phyloP scores from a whole-genome alignment of 2,888 invertebrate species.

The Tiliacea aurago region DNA sequence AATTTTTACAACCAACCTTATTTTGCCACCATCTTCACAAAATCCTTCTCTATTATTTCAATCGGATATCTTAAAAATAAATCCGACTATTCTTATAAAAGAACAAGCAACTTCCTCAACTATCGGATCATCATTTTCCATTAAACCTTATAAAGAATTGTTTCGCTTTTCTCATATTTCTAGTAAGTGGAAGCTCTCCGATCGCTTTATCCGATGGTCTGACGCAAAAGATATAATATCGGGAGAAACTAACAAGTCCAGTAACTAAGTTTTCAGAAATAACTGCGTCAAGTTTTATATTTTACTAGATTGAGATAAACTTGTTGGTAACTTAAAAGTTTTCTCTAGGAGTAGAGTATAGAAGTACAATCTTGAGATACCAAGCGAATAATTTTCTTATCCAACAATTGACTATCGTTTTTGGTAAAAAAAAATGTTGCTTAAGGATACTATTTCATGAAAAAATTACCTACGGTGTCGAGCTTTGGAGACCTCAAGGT shows the following conservation, averaged over 20 bases:
- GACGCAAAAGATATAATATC: constrained; percentile 49
- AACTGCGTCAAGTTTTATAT: constrained; percentile 37
- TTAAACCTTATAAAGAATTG: constrained; percentile 55
- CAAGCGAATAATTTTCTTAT: not conserved
- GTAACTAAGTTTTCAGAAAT: constrained; percentile 53
- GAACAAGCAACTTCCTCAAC: constrained; percentile 50
- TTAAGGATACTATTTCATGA: no score
- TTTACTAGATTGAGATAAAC: constrained; percentile 32
- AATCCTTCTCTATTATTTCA: constrained; percentile 4
- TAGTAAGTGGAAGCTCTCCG: constrained; percentile 43
- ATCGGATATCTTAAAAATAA: constrained; percentile 36
- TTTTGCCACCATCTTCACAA: not conserved
- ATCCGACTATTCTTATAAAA: constrained; percentile 37
- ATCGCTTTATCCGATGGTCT: constrained; percentile 48
- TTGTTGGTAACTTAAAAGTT: constrained; percentile 22
- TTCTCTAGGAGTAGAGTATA: constrained; percentile 11
- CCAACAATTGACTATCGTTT: no score
- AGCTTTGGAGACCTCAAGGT: no score
- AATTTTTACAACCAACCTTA: not conserved
- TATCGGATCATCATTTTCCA: constrained; percentile 62
- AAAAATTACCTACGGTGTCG: no score
- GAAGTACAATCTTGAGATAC: not conserved
- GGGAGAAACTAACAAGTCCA: constrained; percentile 40
- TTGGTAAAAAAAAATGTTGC: no score
- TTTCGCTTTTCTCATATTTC: constrained; percentile 59